Base-by-base conservation (phyloP, 2,113 vertebrate species). In the Oriolus oriolus region DNA sequence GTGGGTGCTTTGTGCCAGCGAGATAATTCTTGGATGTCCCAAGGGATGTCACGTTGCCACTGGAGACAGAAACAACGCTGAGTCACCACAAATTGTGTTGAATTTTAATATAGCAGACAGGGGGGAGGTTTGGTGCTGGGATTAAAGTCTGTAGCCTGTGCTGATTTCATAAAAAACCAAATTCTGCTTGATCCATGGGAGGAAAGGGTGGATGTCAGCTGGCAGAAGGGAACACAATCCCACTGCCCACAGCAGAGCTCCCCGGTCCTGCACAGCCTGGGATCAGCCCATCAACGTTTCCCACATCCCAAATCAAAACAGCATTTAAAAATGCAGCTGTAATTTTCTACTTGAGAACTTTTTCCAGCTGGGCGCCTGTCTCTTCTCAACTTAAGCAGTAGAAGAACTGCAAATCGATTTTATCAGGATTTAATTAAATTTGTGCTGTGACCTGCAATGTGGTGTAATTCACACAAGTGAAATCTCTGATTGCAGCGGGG, bases 371-470 rank as follows among this genome's bases (percentile, higher is more conserved):
- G 47, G 27, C 0, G 9, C 52, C 70, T 28, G 50, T 61, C 61
- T 87, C 15, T 19, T 90, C 47, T 54, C 8, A 6, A 70, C 56
- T 90, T 56, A 26, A 74, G 71, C n/a, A 41, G n/a, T 39, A 69
- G 81, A 60, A 87, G 77, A 85, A 39, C 63, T 60, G 27, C 66
- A 94, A 77, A 96, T 93, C 4, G 28, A 93, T 94, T 91, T 96
- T 88, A 96, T 91, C 85, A 80, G 33, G 83, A 68, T 92, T 92
- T 94, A 95, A 96, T 96, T 90, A 93, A 96, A 93, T 93, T 45
- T 96, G 82, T 81, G 87, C 82, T 60, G 47, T 90, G 90, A 83
- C 84, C 75, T 94, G 71, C 66, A 74, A 30, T 94, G 82, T 18
- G 11, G 50, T 47, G 53, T 19, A 49, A 91, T 47, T 54, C 59